phyloP scores from a whole-genome alignment of 2,888 invertebrate genomes.

The Rhynchonema sp. region DNA sequence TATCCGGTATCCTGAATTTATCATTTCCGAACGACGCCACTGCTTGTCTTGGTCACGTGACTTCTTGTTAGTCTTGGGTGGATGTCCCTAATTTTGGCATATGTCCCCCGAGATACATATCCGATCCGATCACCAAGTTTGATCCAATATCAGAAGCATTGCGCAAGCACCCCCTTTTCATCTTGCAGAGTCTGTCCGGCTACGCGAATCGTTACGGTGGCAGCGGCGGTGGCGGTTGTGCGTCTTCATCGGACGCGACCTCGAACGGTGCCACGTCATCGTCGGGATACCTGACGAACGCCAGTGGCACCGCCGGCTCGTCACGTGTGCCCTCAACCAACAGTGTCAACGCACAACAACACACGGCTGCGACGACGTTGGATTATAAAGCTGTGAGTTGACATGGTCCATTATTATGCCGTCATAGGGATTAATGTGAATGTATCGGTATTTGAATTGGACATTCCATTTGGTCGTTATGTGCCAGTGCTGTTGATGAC shows the following conservation, averaged over 20 bases:
- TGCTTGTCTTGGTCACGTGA: no score
- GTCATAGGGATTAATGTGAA: no score
- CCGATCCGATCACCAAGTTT: no score
- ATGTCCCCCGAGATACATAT: no score
- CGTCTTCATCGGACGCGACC: not conserved
- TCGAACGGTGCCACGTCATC: not conserved
- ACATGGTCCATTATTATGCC: not conserved
- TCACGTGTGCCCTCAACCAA: not conserved
- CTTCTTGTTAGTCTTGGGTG: no score
- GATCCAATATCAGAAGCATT: no score
- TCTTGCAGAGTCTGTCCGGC: conserved; percentile 1
- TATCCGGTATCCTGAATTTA: no score
- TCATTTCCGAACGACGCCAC: no score
- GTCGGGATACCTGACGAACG: not conserved
- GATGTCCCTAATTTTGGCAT: no score
- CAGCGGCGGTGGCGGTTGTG: not conserved
- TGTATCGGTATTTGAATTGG: no score
- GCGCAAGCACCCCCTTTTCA: no score
- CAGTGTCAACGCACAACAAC: not conserved
- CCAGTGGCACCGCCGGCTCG: not conserved
- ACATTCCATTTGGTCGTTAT: no score
- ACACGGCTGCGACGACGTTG: not conserved
- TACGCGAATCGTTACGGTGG: not conserved
- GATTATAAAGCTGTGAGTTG: conserved; percentile 4
- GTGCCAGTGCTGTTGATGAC: not conserved